A percentile compares a stretch with the other conserved stretches of the same genome.
Conservation (phyloP, 2,113 vertebrate species). For the Malurus alboscapulatus region DNA sequence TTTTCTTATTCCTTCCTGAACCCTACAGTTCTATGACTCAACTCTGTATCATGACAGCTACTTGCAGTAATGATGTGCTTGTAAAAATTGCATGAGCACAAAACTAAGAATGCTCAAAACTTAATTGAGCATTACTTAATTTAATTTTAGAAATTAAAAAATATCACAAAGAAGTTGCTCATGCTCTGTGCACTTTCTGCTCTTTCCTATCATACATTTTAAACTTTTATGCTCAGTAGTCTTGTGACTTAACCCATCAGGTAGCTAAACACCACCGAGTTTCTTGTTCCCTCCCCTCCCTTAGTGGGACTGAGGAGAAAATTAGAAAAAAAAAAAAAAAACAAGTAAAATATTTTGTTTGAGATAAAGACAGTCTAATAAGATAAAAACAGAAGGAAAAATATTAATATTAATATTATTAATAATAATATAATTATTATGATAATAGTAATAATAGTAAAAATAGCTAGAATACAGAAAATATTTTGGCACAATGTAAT, state of each 20-base stretch:
- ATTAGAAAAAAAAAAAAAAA: too few relatives aligned
- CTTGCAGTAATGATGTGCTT: neutral
- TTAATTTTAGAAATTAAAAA: neutral
- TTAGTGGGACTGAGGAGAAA: too few relatives aligned
- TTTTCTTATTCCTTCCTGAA: neutral
- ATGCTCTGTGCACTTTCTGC: neutral
- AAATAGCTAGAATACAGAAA: too few relatives aligned
- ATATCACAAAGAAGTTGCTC: neutral
- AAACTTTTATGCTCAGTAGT: neutral
- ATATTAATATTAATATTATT: too few relatives aligned
- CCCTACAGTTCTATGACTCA: neutral
- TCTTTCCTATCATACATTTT: neutral
- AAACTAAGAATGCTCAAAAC: neutral
- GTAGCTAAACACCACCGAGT: neutral
- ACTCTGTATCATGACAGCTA: neutral
- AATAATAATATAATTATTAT: too few relatives aligned
- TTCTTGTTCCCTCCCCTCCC: neutral
- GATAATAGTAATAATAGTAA: too few relatives aligned
- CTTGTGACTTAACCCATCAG: neutral
- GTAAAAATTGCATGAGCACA: neutral
- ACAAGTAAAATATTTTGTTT: too few relatives aligned
- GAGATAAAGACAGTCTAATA: too few relatives aligned
- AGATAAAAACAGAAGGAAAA: too few relatives aligned
- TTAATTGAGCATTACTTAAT: too few relatives aligned
- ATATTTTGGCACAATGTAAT: too few relatives aligned